These are phyloP conservation scores for Catharus fuscescens DNA, from an alignment of 2,113 vertebrate genomes.

Conservation along the genomic window DNA sequence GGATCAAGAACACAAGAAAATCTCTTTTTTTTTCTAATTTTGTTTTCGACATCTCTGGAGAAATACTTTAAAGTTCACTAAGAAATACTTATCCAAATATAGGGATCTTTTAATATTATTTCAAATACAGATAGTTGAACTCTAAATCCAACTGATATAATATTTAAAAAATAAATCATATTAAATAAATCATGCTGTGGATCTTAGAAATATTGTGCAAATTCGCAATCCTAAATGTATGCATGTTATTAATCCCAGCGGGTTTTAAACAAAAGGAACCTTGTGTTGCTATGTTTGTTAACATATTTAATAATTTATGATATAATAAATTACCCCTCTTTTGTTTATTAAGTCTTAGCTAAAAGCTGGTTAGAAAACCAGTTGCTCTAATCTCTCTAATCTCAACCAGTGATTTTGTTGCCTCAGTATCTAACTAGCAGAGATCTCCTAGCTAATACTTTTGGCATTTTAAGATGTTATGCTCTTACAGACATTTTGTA, in stretches of 20 bases:
- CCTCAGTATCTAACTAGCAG: background rate
- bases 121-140: background rate
- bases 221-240: background rate
- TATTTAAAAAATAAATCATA: background rate
- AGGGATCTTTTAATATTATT: background rate
- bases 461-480: background rate
- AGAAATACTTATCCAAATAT: background rate
- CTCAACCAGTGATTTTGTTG: constrained; percentile 26
- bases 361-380: constrained; percentile 23
- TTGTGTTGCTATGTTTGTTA: background rate
- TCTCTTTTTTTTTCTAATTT: background rate
- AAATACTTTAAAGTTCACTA: constrained; percentile 4
- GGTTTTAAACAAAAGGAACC: background rate
- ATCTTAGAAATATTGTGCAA: background rate
- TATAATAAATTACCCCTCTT: constrained; percentile 38
- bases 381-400: constrained; percentile 42
- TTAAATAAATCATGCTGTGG: background rate
- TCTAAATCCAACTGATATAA: background rate
- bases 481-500: background rate
- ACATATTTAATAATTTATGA: constrained; percentile 21
- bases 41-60: constrained; percentile 32
- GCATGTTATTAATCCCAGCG: background rate
- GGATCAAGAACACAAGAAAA: constrained; percentile 20
- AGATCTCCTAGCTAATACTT: background rate
- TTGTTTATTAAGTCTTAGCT: constrained; percentile 38